These are phyloP conservation scores for Coelogynopora nodosa DNA, from an alignment of 2,888 invertebrate genomes.

Conservation along the genomic window DNA sequence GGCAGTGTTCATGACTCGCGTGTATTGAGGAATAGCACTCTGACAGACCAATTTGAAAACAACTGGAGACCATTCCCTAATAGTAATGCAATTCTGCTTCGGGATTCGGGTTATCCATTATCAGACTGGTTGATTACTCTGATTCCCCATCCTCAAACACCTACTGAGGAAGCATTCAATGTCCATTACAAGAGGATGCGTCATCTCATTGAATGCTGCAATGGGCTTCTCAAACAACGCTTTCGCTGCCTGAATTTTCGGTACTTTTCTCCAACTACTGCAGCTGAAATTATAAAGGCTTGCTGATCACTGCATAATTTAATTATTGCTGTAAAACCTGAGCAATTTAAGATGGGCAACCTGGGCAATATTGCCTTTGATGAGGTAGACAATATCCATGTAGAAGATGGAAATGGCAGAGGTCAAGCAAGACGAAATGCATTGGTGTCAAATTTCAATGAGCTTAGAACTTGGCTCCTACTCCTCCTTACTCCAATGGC, in stretches of 20 bases:
- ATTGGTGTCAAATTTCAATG: too few relatives aligned
- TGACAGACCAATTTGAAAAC: not conserved
- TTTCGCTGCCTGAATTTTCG: not conserved
- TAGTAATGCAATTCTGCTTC: not conserved
- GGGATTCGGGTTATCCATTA: constrained; percentile 37
- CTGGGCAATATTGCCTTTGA: not conserved
- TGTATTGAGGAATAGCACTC: constrained; percentile 42
- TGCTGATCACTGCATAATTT: not conserved
- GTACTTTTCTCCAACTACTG: not conserved
- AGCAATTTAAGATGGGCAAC: too few relatives aligned
- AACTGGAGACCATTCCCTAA: constrained; percentile 43
- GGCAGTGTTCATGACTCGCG: constrained; percentile 44
- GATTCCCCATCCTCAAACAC: not conserved
- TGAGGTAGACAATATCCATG: not conserved
- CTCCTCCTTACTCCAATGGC: too few relatives aligned
- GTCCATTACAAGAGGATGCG: not conserved
- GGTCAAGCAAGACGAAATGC: not conserved
- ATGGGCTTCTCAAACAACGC: not conserved
- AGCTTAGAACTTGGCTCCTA: too few relatives aligned
- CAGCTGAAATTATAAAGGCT: not conserved
- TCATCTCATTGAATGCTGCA: not conserved
- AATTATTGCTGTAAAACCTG: not conserved
- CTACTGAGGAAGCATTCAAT: not conserved
- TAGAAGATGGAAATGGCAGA: not conserved
- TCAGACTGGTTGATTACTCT: constrained; percentile 36